Percentiles rank a stretch among this genome's conserved stretches.
phyloP scores from a whole-genome alignment of 2,113 vertebrate genomes.

The Sorex fumeus region DNA sequence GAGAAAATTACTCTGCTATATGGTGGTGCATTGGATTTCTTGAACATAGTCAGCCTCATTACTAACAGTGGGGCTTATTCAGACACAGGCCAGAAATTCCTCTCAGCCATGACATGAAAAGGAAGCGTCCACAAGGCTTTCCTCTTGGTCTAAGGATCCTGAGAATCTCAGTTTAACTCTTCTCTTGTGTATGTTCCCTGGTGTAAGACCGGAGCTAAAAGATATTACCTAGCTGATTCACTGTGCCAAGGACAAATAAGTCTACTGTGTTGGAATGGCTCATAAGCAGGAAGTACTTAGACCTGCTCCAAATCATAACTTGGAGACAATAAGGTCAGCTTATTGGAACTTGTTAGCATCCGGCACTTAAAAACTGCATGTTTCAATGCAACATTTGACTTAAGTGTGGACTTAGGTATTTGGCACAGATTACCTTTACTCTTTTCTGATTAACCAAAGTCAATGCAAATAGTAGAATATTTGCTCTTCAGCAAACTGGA shows the following conservation, averaged over 20 bases:
- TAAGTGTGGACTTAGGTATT: slow-evolving; percentile 6
- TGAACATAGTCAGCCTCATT: not conserved
- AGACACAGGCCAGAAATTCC: not conserved
- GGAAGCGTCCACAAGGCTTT: not conserved
- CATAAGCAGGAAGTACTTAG: not conserved
- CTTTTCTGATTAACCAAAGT: slow-evolving; percentile 57
- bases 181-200: not conserved
- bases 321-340: not conserved
- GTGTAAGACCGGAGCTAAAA: not conserved
- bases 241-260: not conserved
- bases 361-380: slow-evolving; percentile 16
- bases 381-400: slow-evolving; percentile 2
- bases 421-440: slow-evolving; percentile 47
- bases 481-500: slow-evolving; percentile 59
- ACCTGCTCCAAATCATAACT: not conserved
- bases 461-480: slow-evolving; percentile 50
- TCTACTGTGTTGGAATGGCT: not conserved
- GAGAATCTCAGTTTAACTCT: not conserved
- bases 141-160: not conserved
- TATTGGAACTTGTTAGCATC: not conserved
- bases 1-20: not conserved
- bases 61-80: not conserved
- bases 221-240: not conserved
- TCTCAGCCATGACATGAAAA: not conserved
- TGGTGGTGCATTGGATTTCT: not conserved